These are phyloP conservation scores for Hirtodrosophila alboralis DNA, from an alignment of 2,888 invertebrate genomes.

Conservation along the genomic window DNA sequence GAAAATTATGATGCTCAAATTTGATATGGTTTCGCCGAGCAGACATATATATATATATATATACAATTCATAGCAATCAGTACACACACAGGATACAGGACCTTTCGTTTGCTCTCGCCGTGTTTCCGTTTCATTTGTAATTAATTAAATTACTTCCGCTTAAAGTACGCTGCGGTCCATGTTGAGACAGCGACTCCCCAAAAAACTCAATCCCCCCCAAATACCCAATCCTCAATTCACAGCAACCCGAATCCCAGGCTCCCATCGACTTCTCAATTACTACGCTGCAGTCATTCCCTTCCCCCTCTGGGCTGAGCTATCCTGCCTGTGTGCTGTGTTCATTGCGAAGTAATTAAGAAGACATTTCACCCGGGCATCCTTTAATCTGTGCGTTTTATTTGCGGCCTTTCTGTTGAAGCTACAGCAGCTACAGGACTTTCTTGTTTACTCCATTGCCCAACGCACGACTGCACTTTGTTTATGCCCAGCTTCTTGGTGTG, in stretches of 20 bases:
- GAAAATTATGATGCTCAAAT: slow-evolving; percentile 47
- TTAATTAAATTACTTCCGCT: slow-evolving; percentile 82
- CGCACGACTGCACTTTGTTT: slow-evolving; percentile 52
- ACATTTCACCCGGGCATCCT: slow-evolving; percentile 80
- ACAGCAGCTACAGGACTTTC: slow-evolving; percentile 14
- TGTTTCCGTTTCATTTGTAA: slow-evolving; percentile 80
- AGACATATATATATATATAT: slow-evolving; percentile 5
- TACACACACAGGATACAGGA: slow-evolving; percentile 7
- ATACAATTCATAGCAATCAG: neutral
- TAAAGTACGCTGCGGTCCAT: slow-evolving; percentile 58
- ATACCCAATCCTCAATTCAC: slow-evolving; percentile 22
- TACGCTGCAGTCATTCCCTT: neutral
- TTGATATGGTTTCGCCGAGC: slow-evolving; percentile 28
- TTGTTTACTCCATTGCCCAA: slow-evolving; percentile 55
- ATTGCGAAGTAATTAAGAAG: slow-evolving; percentile 80
- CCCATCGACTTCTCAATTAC: neutral
- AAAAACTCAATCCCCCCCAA: slow-evolving; percentile 27
- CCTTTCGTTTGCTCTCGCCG: slow-evolving; percentile 44
- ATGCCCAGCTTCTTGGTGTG: slow-evolving; percentile 38
- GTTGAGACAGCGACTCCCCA: slow-evolving; percentile 47
- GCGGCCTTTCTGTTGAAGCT: slow-evolving; percentile 42
- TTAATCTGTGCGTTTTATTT: slow-evolving; percentile 80
- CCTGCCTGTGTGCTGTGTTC: slow-evolving; percentile 39
- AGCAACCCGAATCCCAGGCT: slow-evolving; percentile 35
- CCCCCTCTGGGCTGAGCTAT: slow-evolving; percentile 1